These are phyloP conservation scores for Anguilla japonica DNA, from an alignment of 2,113 vertebrate species.

Conservation along the genomic window DNA sequence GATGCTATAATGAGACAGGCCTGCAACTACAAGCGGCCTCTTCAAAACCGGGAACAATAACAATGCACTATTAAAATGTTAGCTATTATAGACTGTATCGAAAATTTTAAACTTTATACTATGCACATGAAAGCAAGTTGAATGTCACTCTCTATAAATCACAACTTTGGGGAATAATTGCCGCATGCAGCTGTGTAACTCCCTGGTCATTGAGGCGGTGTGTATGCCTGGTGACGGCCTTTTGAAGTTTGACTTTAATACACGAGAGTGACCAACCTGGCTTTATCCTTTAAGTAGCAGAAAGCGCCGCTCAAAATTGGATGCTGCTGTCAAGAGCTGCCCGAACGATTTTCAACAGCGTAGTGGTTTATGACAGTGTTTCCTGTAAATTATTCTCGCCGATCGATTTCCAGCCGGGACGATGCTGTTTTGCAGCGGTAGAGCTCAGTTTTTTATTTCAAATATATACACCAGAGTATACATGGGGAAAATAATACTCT, in stretches of 20 bases:
- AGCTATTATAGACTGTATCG: too few relatives aligned
- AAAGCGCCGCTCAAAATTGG: background rate
- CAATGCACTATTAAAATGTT: too few relatives aligned
- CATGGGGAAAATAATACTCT: background rate
- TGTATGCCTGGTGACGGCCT: background rate
- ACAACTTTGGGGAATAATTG: too few relatives aligned
- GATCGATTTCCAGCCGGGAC: background rate
- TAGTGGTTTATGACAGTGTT: background rate
- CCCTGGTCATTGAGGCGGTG: background rate
- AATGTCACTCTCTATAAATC: background rate
- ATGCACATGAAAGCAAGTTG: background rate
- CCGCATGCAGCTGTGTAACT: background rate
- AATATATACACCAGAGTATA: background rate
- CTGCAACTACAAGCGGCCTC: too few relatives aligned
- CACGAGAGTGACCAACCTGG: background rate
- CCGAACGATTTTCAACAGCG: background rate
- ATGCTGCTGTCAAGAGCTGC: background rate
- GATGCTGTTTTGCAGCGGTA: background rate
- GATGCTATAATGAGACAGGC: background rate
- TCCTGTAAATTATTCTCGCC: background rate
- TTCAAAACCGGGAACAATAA: too few relatives aligned
- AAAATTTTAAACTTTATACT: too few relatives aligned
- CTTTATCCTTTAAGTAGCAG: background rate
- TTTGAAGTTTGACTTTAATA: background rate
- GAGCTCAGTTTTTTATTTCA: background rate